Evolutionary conservation across 1,140 invertebrate genomes (phyloP), one percentile per base, ranked within the genome.

Genomic region (Rhyacophila brunnea): DNA sequence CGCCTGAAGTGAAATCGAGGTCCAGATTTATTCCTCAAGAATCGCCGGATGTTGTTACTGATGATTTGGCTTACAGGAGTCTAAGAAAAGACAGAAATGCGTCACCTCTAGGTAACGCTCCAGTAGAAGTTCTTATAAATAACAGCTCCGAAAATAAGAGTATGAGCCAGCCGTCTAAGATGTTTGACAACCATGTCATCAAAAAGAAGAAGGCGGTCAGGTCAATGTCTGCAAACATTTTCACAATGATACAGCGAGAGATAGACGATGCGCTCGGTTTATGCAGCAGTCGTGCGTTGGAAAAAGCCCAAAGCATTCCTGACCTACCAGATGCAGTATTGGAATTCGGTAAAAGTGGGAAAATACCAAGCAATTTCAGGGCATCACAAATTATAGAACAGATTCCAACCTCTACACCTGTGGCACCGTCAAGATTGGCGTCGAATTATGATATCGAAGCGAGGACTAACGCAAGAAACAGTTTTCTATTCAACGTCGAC

Each of bases 51-150:
- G 71, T 93, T 10, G 85, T 94, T 4, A 86, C 87, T 60, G 93
- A 95, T 71, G 92, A 95, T 77, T 74, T 95, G 66, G 92, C 92
- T 1, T 93, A 88, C 68, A 78, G 93, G 67, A 88, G 85, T 66
- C 74, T 95, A 4, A 81, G 93, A 15, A 94, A 93, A 75, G 92
- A 94, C 74, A 71, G 72, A 63, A 68, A 77, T 69, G 73, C 73
- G 13, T 62, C 69, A 7, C 58, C 72, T 59, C 72, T 74, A 55
- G 70, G 69, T 13, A 74, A 75, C 51, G 73, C 73, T 45, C 71
- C 69, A 42, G 71, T 62, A 62, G 70, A 68, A 44, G 66, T 68
- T 28, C 64, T 71, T 10, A 74, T 75, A 67, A 78, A 77, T 53
- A 77, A 77, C 53, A 68, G 68, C 36, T 68, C 57, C 42, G 72